phyloP scores from a whole-genome alignment of 2,797 vertebrate genomes.

The Lemur catta region DNA sequence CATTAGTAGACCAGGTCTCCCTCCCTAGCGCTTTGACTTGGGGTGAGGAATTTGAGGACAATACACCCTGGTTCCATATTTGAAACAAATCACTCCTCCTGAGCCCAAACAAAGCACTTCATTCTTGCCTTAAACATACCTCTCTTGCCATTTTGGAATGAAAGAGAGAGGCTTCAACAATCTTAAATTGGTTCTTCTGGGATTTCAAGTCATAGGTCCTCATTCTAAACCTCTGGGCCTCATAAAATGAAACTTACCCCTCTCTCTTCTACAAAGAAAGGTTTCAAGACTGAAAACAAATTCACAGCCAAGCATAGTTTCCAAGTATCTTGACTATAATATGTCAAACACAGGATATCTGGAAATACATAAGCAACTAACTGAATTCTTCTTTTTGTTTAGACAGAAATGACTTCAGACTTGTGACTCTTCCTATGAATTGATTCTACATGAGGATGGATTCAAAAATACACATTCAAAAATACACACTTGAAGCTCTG shows the following conservation, averaged over 20 bases:
- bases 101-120: background rate
- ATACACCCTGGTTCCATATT: background rate
- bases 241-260: background rate
- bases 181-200: background rate
- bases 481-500: background rate
- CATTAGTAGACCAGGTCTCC: background rate
- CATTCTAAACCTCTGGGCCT: background rate
- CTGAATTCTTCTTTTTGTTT: background rate
- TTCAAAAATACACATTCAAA: background rate
- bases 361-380: background rate
- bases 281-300: background rate
- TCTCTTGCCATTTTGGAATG: background rate
- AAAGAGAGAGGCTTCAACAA: background rate
- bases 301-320: background rate
- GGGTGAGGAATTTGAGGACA: background rate
- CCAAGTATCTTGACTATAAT: background rate
- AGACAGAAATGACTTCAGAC: background rate
- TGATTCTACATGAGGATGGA: background rate
- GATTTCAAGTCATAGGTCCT: background rate
- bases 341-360: background rate
- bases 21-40: background rate
- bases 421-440: background rate
- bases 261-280: background rate
- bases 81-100: background rate
- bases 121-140: background rate